phyloP scores from a whole-genome alignment of 2,113 vertebrate genomes.

The Prietella phreatophila region DNA sequence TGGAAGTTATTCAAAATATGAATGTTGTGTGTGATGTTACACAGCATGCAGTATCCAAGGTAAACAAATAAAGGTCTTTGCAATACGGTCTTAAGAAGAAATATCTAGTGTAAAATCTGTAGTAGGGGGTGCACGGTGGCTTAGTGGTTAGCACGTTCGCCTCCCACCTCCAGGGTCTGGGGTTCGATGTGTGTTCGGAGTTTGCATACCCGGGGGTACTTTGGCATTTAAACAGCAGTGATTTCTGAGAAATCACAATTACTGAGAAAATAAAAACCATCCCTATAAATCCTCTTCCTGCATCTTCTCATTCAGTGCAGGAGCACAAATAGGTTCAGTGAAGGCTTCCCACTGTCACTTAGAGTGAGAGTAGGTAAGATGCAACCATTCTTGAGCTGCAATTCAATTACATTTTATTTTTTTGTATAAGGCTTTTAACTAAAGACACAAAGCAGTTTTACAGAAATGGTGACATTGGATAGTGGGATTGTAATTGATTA shows the following conservation, averaged over 20 bases:
- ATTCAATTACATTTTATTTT: not conserved
- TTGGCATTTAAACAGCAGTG: conserved; percentile 6
- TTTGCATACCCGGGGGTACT: no score
- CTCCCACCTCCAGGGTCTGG: no score
- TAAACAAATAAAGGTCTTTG: not conserved
- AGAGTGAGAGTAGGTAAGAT: not conserved
- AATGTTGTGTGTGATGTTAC: conserved; percentile 9
- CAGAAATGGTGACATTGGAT: not conserved
- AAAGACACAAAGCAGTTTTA: not conserved
- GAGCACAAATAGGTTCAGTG: not conserved
- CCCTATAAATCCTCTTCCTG: not conserved
- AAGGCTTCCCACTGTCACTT: not conserved
- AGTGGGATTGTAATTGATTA: not conserved
- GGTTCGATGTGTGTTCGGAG: no score
- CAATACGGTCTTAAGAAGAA: not conserved
- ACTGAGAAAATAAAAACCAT: conserved; percentile 22
- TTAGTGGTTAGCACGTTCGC: no score
- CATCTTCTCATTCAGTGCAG: not conserved
- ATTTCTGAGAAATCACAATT: conserved; percentile 30
- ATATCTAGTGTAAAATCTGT: not conserved
- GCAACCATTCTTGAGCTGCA: not conserved
- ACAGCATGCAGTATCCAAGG: not conserved
- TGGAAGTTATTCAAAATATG: not conserved
- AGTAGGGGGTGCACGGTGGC: no score
- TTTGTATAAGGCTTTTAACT: not conserved